A percentile compares a stretch with the other conserved stretches of the same genome.
Evolutionary conservation across 2,113 vertebrate genomes (phyloP).

Genomic region (Mirounga angustirostris): DNA sequence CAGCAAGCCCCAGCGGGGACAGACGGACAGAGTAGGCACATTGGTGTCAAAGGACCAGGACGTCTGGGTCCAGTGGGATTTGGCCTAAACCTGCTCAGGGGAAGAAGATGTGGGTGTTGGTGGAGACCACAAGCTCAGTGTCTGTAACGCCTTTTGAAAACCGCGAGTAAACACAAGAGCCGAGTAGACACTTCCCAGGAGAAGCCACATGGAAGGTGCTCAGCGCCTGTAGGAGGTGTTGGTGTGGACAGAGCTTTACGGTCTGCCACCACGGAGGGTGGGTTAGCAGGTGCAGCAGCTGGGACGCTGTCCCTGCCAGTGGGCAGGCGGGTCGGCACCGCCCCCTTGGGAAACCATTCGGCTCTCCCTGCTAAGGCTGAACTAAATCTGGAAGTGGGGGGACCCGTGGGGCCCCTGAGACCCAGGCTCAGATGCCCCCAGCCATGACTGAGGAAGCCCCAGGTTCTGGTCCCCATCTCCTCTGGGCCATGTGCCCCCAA

Average conservation of each 20-base stretch:
- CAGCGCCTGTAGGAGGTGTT: fast-evolving
- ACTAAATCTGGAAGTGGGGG: background rate
- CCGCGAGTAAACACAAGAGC: background rate
- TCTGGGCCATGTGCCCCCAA: background rate
- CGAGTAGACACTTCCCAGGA: background rate
- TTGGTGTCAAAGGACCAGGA: background rate
- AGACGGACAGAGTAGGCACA: fast-evolving
- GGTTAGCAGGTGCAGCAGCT: too few relatives aligned
- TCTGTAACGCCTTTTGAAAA: background rate
- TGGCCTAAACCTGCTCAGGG: background rate
- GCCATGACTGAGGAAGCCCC: background rate
- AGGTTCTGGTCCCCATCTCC: too few relatives aligned
- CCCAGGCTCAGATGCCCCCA: background rate
- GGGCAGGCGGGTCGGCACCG: fast-evolving
- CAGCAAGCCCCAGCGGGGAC: background rate
- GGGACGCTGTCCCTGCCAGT: background rate
- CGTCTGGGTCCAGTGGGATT: background rate
- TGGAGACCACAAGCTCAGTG: background rate
- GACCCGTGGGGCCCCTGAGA: fast-evolving
- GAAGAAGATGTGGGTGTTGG: background rate
- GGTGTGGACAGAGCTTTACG: fast-evolving
- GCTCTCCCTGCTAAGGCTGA: background rate
- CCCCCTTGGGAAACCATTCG: too few relatives aligned
- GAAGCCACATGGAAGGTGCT: fast-evolving
- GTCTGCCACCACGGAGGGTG: fast-evolving